Evolutionary conservation across 2,113 vertebrate species (phyloP), one percentile per base, ranked within the genome.

Genomic region (Anolis sagrei): DNA sequence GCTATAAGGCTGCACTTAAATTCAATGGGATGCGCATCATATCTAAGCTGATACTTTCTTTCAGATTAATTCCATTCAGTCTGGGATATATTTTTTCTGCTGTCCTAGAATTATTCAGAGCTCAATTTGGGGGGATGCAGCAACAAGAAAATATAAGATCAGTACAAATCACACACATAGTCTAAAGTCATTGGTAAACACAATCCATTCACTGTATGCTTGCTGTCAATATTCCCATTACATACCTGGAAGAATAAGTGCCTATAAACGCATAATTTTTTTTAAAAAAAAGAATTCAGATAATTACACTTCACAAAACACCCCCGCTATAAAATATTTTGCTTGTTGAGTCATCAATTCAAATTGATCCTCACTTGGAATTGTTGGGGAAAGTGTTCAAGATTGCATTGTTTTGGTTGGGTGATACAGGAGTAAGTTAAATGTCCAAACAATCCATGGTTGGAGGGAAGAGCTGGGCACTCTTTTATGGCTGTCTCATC

Each of bases 211-310:
- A 36, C 25, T 36, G 36, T 64, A 66, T 39, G 48, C 2, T 84
- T 66, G 61, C 73, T 34, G 18, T 84, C 73, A 32, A 76, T 64
- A 84, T 84, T 34, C 73, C 82, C 25, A 68, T 84, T 84, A 64
- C 23, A 76, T 4, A 68, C 44, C 7, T 21, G 49, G n/a, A 76
- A 76, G 62, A 76, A 66, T 51, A 76, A 76, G 49, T 51, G 44
- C 44, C 39, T 13, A 76, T 64, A 76, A 66, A 66, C 5, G 21
- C 61, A 49, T 27, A 4, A 34, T 61, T 36, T 36, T 64, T 36
- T n/a, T n/a, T n/a, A n/a, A n/a, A 73, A 74, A 64, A 74, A 34
- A 61, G 61, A 39, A 80, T 1, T 4, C 11, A 39, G 32, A 34
- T 36, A 68, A 84, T 76, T 51, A 68, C 44, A 51, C 21, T 68